Base-by-base conservation (phyloP, 2,888 invertebrate genomes). In the Aricia artaxerxes region DNA sequence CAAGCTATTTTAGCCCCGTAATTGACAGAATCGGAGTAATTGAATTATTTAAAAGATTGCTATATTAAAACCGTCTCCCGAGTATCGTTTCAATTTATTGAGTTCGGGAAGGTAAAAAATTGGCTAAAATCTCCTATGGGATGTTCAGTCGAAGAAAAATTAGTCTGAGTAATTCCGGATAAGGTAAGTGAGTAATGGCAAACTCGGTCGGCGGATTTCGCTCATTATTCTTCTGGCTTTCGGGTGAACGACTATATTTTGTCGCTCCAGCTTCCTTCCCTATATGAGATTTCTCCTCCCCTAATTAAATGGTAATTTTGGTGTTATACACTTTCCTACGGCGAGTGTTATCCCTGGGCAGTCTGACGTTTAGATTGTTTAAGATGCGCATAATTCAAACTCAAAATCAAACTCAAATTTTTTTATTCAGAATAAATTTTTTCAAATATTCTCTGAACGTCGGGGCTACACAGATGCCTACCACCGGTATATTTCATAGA, bases 241-340 rank as follows among this genome's bases (percentile, higher is more conserved):
- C 85, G 85, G 83, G 87, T 89, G 89, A 91, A 88, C 90, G 89
- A 90, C 89, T 91, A 89, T 89, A 89, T 90, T 89, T 84, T 78
- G 89, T 88, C 90, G 88, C 89, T 88, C 87, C 88, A 88, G 89
- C 90, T 92, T 92, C 91, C 92, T 91, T 91, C 90, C 90, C 53
- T 78, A 78, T 76, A 53, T 53, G 53, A 76, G 16, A 76, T 35
- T 76, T 76, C 57, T 76, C 49, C 16, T 76, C 53, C 53, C 53
- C 49, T 49, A 75, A 49, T 75, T 44, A 31, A 24, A 31, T 75
- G 44, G 44, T 49, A 75, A 75, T 49, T 24, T 75, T 31, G 31
- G 49, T 49, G 24, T 31, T 53, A 44, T 75, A 44, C 11, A 75
- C 53, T 49, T 73, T 40, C 53, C 5, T 24, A 49, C 38, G 35